A percentile compares a stretch with the other conserved stretches of the same genome.
These are phyloP conservation scores for Halcyon chelicuti DNA, from an alignment of 2,797 vertebrate genomes.

Conservation along the genomic window DNA sequence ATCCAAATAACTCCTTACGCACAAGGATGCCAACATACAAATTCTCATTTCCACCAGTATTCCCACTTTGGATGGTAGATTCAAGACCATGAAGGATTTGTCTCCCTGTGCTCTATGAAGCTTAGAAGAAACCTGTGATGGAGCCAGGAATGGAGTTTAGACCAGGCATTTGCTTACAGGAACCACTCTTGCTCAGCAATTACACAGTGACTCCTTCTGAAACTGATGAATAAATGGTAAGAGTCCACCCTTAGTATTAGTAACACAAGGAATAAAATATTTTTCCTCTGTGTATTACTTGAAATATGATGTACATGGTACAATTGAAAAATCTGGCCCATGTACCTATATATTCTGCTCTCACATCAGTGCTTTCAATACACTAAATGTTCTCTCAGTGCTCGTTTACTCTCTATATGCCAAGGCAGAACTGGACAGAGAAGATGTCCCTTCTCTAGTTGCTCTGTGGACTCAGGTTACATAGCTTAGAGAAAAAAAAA, in stretches of 20 bases:
- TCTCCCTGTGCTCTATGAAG: background rate
- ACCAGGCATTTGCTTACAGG: background rate
- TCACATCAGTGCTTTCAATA: background rate
- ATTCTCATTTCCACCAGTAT: background rate
- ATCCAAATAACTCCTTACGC: fast-evolving
- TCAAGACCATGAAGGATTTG: background rate
- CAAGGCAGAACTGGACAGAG: background rate
- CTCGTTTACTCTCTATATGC: background rate
- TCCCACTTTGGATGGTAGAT: background rate
- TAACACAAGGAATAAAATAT: background rate
- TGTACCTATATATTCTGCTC: background rate
- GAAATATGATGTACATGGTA: background rate
- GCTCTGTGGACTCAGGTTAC: background rate
- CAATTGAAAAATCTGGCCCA: background rate
- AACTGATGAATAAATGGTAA: background rate
- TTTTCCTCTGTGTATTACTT: background rate
- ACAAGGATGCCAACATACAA: fast-evolving
- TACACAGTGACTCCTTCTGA: background rate
- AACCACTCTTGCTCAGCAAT: background rate
- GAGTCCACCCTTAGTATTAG: background rate
- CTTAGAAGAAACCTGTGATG: background rate
- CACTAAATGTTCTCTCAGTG: background rate
- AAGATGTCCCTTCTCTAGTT: background rate
- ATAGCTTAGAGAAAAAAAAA: background rate
- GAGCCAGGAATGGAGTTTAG: background rate